Evolutionary conservation across 2,797 vertebrate genomes (phyloP), one percentile per base, ranked within the genome.

Genomic region (Bucorvus abyssinicus): DNA sequence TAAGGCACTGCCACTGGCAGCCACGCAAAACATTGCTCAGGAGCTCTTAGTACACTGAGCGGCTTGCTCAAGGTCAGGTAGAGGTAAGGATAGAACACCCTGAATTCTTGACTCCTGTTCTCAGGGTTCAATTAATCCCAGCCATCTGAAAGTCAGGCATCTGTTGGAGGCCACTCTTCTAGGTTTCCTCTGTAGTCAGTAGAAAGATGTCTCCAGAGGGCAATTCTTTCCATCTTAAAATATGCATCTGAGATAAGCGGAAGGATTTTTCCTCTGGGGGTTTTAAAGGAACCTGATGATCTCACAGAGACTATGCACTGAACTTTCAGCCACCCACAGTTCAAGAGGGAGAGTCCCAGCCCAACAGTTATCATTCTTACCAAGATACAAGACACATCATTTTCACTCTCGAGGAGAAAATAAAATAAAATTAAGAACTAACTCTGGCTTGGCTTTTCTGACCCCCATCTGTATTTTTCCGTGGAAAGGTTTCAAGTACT

Each of bases 281-380:
- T 73, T 90, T 82, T 63, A 71, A 87, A 89, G 44, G 36, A 94
- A 76, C 80, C 42, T 55, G 27, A 86, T 87, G 47, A 67, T 73
- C 67, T 87, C 67, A 55, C 0, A 40, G 16, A 91, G n/a, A 94
- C 81, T 76, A 86, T 38, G 7, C 24, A 27, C 9, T 71, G 69
- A 93, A 74, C 68, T 94, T 90, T 59, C 84, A 94, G 63, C 86
- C 81, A 95, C 80, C 85, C 94, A 79, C 9, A 94, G 92, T 82
- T 94, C 92, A 95, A 92, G 30, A 57, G 38, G 75, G 18, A 93
- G 29, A 63, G 29, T 56, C 68, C 38, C 77, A 84, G 19, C 52
- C 63, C 82, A 84, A 78, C 24, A 93, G 49, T 47, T 83, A 50
- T 20, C 68, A n/a, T 73, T 44, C 34, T 89, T 91, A 83, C 84